A percentile compares a stretch with the other conserved stretches of the same genome.
Evolutionary conservation across 2,888 invertebrate species (phyloP).

Genomic region (Pollenia amentaria): DNA sequence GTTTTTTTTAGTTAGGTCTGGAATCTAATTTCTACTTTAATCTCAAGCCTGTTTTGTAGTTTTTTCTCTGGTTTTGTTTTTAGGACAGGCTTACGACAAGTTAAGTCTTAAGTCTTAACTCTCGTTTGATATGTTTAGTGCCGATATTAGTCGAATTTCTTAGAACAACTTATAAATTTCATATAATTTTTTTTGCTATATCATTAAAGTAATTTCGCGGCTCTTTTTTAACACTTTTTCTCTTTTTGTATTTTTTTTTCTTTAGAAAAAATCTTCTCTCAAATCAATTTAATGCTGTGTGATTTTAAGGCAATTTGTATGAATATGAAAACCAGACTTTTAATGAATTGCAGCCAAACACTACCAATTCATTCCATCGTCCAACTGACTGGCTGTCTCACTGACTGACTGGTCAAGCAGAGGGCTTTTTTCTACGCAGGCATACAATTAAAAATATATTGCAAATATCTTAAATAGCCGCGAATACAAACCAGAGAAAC

Average conservation of each 20-base stretch:
- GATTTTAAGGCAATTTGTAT: slow-evolving; percentile 61
- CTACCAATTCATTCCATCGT: neutral
- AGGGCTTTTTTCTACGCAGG: neutral
- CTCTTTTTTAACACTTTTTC: neutral
- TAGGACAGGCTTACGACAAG: too few species aligned
- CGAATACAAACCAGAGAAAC: slow-evolving; percentile 65
- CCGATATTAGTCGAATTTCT: too few species aligned
- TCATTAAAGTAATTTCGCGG: too few species aligned
- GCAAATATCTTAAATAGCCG: slow-evolving; percentile 70
- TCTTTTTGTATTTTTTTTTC: neutral
- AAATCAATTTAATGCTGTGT: slow-evolving; percentile 41
- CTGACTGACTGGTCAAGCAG: slow-evolving; percentile 48
- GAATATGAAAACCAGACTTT: slow-evolving; percentile 26
- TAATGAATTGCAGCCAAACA: slow-evolving; percentile 15
- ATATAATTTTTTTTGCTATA: too few species aligned
- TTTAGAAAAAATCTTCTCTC: neutral
- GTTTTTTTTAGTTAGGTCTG: too few species aligned
- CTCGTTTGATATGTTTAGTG: too few species aligned
- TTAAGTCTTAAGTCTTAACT: too few species aligned
- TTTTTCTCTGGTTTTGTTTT: too few species aligned
- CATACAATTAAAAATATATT: slow-evolving; percentile 50
- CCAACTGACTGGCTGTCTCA: slow-evolving; percentile 4
- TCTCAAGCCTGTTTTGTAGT: too few species aligned
- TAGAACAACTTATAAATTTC: too few species aligned
- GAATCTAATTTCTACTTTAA: too few species aligned